A percentile compares a stretch with the other conserved stretches of the same genome.
Evolutionary conservation across 2,888 invertebrate genomes (phyloP).

Genomic region (Drosophila mayaguana): DNA sequence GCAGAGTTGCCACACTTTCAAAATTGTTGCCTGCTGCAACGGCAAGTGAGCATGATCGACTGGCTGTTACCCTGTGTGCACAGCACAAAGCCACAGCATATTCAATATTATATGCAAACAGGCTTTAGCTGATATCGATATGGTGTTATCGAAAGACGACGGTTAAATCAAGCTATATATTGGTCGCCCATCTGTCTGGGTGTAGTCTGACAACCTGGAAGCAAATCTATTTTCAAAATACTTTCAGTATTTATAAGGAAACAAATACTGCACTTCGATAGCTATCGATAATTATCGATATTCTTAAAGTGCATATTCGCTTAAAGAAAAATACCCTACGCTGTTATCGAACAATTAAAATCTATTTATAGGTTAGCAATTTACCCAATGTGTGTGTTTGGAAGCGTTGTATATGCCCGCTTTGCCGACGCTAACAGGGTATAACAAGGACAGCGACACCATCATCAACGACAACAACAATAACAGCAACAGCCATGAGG

Average conservation of each 20-base stretch:
- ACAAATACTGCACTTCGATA: too few relatives aligned
- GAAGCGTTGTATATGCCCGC: background rate
- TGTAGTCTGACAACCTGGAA: too few relatives aligned
- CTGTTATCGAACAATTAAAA: background rate
- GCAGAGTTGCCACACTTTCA: constrained; percentile 23
- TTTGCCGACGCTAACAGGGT: background rate
- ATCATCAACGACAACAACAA: constrained; percentile 59
- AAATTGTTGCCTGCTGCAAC: constrained; percentile 46
- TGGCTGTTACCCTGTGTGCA: background rate
- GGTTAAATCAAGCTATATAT: too few relatives aligned
- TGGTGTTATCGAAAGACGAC: background rate
- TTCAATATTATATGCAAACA: too few relatives aligned
- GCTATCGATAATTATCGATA: background rate
- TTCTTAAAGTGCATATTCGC: background rate
- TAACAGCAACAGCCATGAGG: constrained; percentile 33
- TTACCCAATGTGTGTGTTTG: background rate
- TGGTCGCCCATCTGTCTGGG: too few relatives aligned
- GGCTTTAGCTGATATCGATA: too few relatives aligned
- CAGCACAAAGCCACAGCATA: background rate
- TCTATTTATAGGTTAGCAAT: too few relatives aligned
- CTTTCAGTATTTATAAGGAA: background rate
- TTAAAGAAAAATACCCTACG: background rate
- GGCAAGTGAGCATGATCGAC: constrained; percentile 6
- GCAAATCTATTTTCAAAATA: too few relatives aligned
- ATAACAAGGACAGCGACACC: constrained; percentile 28